Evolutionary conservation across 1,140 invertebrate genomes (phyloP), one percentile per base, ranked within the genome.

Genomic region (Neuroterus valhalla): DNA sequence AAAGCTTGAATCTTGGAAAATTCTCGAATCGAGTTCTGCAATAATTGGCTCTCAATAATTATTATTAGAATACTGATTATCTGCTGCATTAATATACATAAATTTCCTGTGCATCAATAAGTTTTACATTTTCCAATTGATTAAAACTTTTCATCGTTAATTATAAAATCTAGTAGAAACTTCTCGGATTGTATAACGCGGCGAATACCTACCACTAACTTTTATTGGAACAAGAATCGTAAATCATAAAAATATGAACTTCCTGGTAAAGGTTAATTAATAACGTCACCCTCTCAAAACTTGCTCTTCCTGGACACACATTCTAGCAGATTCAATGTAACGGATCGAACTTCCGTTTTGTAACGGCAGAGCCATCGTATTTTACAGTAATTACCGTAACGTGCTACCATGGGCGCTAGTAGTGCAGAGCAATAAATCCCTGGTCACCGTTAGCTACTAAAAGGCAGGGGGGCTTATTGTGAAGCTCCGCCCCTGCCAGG

Each of bases 301-400:
- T 52, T 23, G 11, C 19, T 14, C 21, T 23, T 8, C 6, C 2
- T 15, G n/a, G 15, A 15, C 5, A 62, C 8, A 62, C 12, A 26
- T 62, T n/a, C 8, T 23, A 62, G 26, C 23, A 31, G 55, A 62
- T 71, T 71, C 55, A 74, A 77, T 77, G 74, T 77, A 46, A 78
- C 67, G 68, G 26, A 77, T 80, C 76, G 71, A 77, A 68, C 5
- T 71, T 83, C 62, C 72, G 55, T 72, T 75, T 17, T 8, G 68
- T 31, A 43, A 55, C 19, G 19, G 14, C 15, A 66, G 77, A 80
- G 82, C 81, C 76, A 78, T 86, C 84, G 84, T 88, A 89, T 88
- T 87, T 89, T 85, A 88, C 83, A 85, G 82, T 86, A 83, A 88
- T 89, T 87, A 88, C 83, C 81, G 84, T 87, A 87, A 86, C 83